Evolutionary conservation across 2,113 vertebrate genomes (phyloP).

Genomic region (Petaurus breviceps): DNA sequence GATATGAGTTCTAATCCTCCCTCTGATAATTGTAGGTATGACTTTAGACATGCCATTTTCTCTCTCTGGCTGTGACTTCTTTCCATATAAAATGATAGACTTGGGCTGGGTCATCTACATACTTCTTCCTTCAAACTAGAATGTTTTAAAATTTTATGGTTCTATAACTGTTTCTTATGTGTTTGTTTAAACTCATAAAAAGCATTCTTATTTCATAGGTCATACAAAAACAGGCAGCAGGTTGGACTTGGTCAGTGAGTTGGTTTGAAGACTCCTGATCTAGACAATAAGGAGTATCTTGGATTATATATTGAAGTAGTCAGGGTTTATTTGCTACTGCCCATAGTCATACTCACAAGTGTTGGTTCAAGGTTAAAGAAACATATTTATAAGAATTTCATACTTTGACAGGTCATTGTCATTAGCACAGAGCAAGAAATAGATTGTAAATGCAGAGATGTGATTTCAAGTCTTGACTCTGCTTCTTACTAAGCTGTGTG

Average conservation of each 20-base stretch:
- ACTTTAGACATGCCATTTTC: not conserved
- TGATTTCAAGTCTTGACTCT: not conserved
- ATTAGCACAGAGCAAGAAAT: not conserved
- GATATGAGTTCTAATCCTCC: not conserved
- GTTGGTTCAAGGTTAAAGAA: too few relatives aligned
- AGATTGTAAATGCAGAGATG: not conserved
- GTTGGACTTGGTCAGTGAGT: too few relatives aligned
- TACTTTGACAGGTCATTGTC: not conserved
- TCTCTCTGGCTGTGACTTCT: not conserved
- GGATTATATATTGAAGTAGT: too few relatives aligned
- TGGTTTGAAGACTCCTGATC: too few relatives aligned
- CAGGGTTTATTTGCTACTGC: too few relatives aligned
- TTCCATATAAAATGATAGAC: not conserved
- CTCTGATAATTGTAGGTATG: not conserved
- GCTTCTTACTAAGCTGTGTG: not conserved
- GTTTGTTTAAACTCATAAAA: too few relatives aligned
- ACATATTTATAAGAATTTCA: too few relatives aligned
- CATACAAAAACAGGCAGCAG: too few relatives aligned
- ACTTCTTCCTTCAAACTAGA: not conserved
- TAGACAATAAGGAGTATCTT: too few relatives aligned
- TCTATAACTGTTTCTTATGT: not conserved
- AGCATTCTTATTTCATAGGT: too few relatives aligned
- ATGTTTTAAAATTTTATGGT: not conserved
- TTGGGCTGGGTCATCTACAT: not conserved
- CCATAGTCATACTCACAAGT: too few relatives aligned